A percentile compares a stretch with the other conserved stretches of the same genome.
Evolutionary conservation across 2,797 vertebrate species (phyloP).

Genomic region (Microctenopoma stevenorrisi): DNA sequence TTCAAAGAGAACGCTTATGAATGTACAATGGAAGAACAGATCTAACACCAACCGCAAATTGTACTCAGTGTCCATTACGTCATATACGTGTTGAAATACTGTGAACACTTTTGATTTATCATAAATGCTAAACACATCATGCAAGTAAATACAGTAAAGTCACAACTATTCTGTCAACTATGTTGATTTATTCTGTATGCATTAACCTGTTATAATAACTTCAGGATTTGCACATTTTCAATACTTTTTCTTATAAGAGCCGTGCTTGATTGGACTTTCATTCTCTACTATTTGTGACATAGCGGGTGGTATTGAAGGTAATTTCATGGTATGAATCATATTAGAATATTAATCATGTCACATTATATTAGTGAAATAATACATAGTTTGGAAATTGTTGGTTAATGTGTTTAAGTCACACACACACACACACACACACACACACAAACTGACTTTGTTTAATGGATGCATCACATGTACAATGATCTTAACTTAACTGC

Average conservation of each 20-base stretch:
- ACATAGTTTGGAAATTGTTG: neutral
- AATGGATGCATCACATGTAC: neutral
- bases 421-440: neutral
- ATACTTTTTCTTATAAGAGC: neutral
- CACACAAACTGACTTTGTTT: no score
- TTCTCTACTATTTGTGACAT: neutral
- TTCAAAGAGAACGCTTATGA: neutral
- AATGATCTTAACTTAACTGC: neutral
- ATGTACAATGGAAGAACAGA: neutral
- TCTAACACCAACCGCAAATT: neutral
- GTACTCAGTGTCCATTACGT: no score
- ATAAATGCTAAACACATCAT: neutral
- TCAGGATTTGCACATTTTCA: neutral
- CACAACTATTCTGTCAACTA: no score
- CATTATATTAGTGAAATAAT: neutral
- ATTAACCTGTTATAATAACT: neutral
- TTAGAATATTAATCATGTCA: no score
- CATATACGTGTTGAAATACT: neutral
- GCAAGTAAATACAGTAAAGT: neutral
- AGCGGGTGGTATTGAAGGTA: neutral
- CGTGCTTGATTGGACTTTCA: neutral
- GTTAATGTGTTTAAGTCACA: neutral
- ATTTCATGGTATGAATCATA: neutral
- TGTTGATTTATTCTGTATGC: conserved; percentile 15
- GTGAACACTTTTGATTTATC: neutral